Evolutionary conservation across 2,888 invertebrate species (phyloP).

Genomic region (Sarcophaga subvicina): DNA sequence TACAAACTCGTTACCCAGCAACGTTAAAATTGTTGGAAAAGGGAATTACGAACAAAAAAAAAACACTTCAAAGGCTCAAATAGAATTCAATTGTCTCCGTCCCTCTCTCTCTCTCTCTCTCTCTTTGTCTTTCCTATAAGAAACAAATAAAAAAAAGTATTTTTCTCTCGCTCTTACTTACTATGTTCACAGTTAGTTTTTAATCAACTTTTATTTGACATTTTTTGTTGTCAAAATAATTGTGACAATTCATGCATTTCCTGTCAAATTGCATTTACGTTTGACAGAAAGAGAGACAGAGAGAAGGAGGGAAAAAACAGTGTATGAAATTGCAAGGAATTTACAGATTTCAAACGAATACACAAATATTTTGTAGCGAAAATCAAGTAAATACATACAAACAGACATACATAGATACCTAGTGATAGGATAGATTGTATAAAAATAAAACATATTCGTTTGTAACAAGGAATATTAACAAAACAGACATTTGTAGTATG

Average conservation of each 20-base stretch:
- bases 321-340: constrained; percentile 38
- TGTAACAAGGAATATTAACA: not conserved
- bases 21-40: not conserved
- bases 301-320: not conserved
- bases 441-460: not conserved
- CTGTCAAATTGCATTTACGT: constrained; percentile 69
- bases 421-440: not conserved
- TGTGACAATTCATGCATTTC: constrained; percentile 68
- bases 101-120: not conserved
- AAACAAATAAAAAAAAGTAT: not conserved
- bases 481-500: not conserved
- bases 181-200: not conserved
- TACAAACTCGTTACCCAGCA: constrained; percentile 26
- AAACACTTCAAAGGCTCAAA: constrained; percentile 54
- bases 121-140: not conserved
- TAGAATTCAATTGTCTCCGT: not conserved
- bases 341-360: constrained; percentile 15
- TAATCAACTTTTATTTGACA: constrained; percentile 65
- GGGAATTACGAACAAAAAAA: not conserved
- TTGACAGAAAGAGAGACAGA: not conserved
- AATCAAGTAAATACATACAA: not conserved
- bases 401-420: not conserved
- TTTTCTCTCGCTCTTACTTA: not conserved
- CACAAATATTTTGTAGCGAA: not conserved
- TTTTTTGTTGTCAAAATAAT: constrained; percentile 63